Base-by-base conservation (phyloP, 2,113 vertebrate species). In the Caranx melampygus region DNA sequence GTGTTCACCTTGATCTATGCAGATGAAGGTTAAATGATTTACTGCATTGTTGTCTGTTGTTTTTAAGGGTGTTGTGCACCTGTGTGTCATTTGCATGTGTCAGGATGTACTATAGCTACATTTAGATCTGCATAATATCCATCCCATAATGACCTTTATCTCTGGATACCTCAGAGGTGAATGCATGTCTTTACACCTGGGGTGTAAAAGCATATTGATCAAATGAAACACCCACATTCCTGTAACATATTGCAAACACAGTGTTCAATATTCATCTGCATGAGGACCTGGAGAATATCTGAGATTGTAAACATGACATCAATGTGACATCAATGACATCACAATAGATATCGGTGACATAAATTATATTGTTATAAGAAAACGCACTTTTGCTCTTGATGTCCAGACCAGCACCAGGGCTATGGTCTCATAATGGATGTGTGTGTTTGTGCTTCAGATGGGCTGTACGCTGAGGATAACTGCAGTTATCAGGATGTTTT, bases 401-500 rank as follows among this genome's bases (percentile, higher is more conserved):
- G 26, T 26, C 26, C 26, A 26, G 37, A 37, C 37, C 5, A 51
- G 66, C 54, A 49, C 16, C 47, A 49, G 47, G 15, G 16, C 15
- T 49, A 11, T n/a, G 21, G 9, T 21, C n/a, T 21, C n/a, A 21
- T 11, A 11, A n/a, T 54, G 52, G 12, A 54, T 12, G n/a, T 44
- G 20, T 63, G 18, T 51, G 11, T n/a, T 18, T 3, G 16, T 55
- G 35, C 42, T 16, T 9, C 35, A 87, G 89, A 55, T 45, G 75
- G 44, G 0, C 69, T 75, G 2, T 13, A 5, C 13, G n/a, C 66
- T 5, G 63, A 91, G 68, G 37, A 14, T 10, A 66, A 67, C 54
- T 94, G 92, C 83, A 91, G 86, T 52, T 89, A 90, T 58, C 88
- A 93, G 31, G 87, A 91, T 57, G 90, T 94, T 31, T 57, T 93